These are phyloP conservation scores for Hiodon tergisus DNA, from an alignment of 2,113 vertebrate genomes.

Conservation along the genomic window DNA sequence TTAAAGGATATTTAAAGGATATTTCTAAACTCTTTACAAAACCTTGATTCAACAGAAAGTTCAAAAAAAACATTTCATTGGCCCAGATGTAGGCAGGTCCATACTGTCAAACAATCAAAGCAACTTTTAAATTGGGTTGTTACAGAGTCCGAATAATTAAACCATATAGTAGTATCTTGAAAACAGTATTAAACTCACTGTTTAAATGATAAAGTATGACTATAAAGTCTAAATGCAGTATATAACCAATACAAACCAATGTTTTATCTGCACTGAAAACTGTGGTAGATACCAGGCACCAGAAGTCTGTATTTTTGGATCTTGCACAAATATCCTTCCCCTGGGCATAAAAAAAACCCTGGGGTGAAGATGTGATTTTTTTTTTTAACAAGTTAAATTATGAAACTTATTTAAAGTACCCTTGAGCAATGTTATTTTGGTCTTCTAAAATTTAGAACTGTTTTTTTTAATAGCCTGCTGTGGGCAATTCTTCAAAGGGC, in stretches of 20 bases:
- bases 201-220: not conserved
- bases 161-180: too few relatives aligned
- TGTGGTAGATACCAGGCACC: not conserved
- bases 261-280: not conserved
- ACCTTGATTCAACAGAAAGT: too few relatives aligned
- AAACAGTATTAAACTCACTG: not conserved
- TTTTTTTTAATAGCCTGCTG: slow-evolving; percentile 3
- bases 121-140: too few relatives aligned
- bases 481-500: not conserved
- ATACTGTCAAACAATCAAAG: too few relatives aligned
- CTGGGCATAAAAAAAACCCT: slow-evolving; percentile 6
- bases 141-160: not conserved
- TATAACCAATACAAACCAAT: not conserved
- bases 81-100: too few relatives aligned
- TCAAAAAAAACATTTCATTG: too few relatives aligned
- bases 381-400: not conserved
- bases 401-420: not conserved
- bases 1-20: too few relatives aligned
- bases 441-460: not conserved
- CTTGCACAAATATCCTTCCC: not conserved
- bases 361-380: not conserved
- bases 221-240: not conserved
- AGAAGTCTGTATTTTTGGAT: not conserved
- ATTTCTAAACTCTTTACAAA: too few relatives aligned
- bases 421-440: not conserved